Evolutionary conservation across 2,113 vertebrate genomes (phyloP), one percentile per base, ranked within the genome.

Genomic region (Entosphenus tridentatus): DNA sequence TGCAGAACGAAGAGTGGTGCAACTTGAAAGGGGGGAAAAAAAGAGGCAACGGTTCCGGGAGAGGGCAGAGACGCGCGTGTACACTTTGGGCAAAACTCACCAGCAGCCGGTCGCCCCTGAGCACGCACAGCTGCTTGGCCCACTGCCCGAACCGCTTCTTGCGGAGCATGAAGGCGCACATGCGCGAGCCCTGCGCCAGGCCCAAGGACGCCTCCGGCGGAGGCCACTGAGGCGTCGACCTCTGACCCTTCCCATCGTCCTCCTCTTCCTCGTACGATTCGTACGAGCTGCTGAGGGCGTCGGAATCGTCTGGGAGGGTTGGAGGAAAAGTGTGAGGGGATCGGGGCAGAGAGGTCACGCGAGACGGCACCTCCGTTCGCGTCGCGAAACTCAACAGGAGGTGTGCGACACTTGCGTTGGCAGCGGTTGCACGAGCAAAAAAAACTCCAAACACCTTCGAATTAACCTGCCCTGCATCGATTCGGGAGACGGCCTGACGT

Each of bases 71-170:
- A 39, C 39, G 39, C 39, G 6, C 39, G 39, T 39, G 39, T 39
- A 39, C 39, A 39, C 39, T 39, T 39, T 39, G 39, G 39, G 39
- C n/a, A 10, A 10, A n/a, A 65, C 62, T 82, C 76, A 98, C 93
- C 87, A 95, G 84, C 13, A 98, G 83, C 76, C 86, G 88, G 77
- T 82, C 83, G 62, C 96, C 93, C 70, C 80, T 83, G 73, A 98
- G 83, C 72, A 98, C 78, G 0, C 87, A 89, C 69, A 98, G 81
- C 80, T 98, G 92, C 77, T 97, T 96, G 70, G 88, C 77, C 93
- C 93, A 98, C 70, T 97, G 93, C 57, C 93, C 91, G 0, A 98
- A 97, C 67, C 93, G 89, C 74, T 93, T 98, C 79, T 98, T 98
- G 71, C 89, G 83, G 69, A 92, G 74, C 73, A 98, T 82, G 79